Evolutionary conservation across 2,888 invertebrate genomes (phyloP), one percentile per base, ranked within the genome.

Genomic region (Tetranychus piercei): DNA sequence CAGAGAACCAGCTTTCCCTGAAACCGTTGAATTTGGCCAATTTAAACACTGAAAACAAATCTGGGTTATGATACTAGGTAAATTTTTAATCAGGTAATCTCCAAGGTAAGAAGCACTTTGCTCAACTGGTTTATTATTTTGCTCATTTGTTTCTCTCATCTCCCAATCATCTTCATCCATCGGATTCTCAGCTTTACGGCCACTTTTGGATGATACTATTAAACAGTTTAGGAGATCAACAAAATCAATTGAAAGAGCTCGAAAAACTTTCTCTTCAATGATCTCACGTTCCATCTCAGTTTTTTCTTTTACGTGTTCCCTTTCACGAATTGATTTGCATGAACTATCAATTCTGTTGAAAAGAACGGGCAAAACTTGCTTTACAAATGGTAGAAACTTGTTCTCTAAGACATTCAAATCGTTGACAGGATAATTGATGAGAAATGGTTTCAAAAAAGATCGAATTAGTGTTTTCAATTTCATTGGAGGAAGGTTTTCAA

Each of bases 171-270:
- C 73, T 64, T 55, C 73, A n/a, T 64, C 73, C n/a, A 73, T 45
- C 1, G 73, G 43, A 23, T 44, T 69, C 7, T n/a, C 34, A 64
- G 20, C 23, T 15, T 73, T 20, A 0, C 20, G 15, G 15, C 45
- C n/a, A 15, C 45, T 4, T 75, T 73, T 75, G 55, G 44, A 69
- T 20, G 69, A 22, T 64, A 22, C 73, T 0, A 71, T 18, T 44
- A 73, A n/a, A 55, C 9, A 34, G 15, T 34, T 43, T 64, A 76
- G 22, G 20, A 76, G n/a, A 8, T 76, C 76, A 44, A 76, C 20
- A 18, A 76, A 76, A 9, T 76, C 76, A 65, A 34, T 73, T 34
- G 73, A 72, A 45, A 76, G 44, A n/a, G 64, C n/a, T 22, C 76
- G 69, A 18, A 44, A 45, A 44, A 76, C 20, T 73, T 76, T 72